Conservation (phyloP, 2,888 invertebrate genomes). For the Sthenelais limicola region DNA sequence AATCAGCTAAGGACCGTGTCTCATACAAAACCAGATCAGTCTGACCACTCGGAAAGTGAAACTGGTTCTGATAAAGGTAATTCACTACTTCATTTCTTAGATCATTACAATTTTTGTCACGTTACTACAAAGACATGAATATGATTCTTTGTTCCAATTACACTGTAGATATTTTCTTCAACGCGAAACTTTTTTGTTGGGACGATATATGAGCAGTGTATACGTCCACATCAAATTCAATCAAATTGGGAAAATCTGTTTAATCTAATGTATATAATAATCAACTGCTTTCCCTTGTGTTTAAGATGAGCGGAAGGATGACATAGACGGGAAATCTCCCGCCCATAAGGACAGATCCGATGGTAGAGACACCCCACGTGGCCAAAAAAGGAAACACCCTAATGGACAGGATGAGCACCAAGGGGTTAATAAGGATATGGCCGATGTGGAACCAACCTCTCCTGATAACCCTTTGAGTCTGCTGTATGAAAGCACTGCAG, state of each 20-base stretch:
- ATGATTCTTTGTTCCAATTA: too few species aligned
- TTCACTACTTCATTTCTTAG: too few species aligned
- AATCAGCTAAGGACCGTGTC: constrained; percentile 80
- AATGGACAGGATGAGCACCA: constrained; percentile 5
- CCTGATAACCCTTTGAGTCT: constrained; percentile 25
- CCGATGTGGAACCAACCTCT: constrained; percentile 14
- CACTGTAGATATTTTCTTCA: too few species aligned
- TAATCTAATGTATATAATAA: too few species aligned
- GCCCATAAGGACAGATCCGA: constrained; percentile 3
- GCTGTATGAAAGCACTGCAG: constrained; percentile 34
- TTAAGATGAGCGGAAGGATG: constrained; percentile 37
- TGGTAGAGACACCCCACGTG: constrained; percentile 21
- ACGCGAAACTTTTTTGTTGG: too few species aligned
- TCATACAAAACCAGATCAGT: constrained; percentile 51
- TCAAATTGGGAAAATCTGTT: too few species aligned
- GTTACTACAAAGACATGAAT: too few species aligned
- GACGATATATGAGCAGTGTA: too few species aligned
- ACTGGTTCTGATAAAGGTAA: constrained; percentile 50
- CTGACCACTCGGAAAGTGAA: constrained; percentile 55
- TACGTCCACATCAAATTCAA: too few species aligned
- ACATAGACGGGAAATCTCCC: constrained; percentile 39
- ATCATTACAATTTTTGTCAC: too few species aligned
- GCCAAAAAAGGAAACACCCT: constrained; percentile 39
- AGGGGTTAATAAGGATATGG: constrained; percentile 29
- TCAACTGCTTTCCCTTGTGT: not conserved